These are phyloP conservation scores for Canis aureus DNA, from an alignment of 2,113 vertebrate genomes.

Conservation along the genomic window DNA sequence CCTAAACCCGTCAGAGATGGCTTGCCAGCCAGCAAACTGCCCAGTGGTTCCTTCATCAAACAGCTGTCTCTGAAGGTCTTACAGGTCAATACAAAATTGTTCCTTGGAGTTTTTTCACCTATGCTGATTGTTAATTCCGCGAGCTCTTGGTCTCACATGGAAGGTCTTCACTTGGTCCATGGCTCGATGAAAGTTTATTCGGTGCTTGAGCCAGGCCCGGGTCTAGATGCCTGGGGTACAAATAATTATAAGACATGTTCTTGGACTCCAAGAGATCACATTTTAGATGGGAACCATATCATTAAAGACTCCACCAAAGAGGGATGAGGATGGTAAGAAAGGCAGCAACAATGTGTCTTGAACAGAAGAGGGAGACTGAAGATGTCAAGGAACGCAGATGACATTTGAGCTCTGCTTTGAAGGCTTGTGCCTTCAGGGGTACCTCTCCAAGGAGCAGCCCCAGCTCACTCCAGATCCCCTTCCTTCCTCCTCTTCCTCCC, in stretches of 20 bases:
- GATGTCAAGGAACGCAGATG: neutral
- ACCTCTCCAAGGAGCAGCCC: neutral
- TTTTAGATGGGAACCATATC: neutral
- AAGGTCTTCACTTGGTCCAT: neutral
- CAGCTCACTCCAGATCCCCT: neutral
- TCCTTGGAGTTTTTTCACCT: neutral
- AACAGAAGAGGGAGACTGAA: neutral
- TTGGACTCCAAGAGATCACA: neutral
- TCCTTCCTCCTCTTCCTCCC: neutral
- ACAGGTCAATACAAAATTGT: neutral
- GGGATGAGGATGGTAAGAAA: neutral
- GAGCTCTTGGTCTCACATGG: neutral
- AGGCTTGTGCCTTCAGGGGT: neutral
- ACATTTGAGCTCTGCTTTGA: neutral
- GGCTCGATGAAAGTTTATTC: neutral
- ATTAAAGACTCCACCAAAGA: neutral
- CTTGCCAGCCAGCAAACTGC: neutral
- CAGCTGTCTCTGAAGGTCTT: neutral
- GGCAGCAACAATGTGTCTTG: neutral
- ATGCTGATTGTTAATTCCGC: neutral
- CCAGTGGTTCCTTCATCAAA: neutral
- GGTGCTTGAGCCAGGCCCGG: neutral
- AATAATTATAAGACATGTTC: neutral
- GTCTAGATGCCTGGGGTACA: neutral
- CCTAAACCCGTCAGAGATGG: neutral